These are phyloP conservation scores for Ophioninae sp. DNA, from an alignment of 2,888 invertebrate genomes.

Conservation along the genomic window DNA sequence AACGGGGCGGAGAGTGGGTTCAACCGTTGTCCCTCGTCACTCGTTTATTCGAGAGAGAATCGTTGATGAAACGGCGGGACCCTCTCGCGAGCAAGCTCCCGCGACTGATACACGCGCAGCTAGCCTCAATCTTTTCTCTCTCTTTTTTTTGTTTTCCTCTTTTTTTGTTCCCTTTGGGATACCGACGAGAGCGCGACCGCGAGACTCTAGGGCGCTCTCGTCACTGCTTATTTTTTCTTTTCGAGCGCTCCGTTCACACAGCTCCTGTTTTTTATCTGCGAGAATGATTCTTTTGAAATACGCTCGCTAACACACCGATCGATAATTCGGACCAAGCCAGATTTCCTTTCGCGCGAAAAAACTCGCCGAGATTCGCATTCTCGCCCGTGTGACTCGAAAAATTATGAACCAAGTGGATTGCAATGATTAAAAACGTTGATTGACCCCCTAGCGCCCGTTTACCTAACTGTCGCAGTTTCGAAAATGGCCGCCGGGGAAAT, in stretches of 20 bases:
- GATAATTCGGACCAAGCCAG: slow-evolving; percentile 17
- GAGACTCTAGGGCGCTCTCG: neutral
- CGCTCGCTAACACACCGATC: slow-evolving; percentile 10
- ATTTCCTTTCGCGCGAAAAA: neutral
- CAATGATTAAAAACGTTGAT: neutral
- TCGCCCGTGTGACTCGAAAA: neutral
- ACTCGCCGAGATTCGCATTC: neutral
- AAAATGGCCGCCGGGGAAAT: neutral
- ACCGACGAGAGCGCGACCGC: slow-evolving; percentile 6
- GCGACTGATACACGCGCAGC: slow-evolving; percentile 26
- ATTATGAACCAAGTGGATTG: neutral
- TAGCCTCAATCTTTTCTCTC: neutral
- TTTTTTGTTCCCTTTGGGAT: slow-evolving; percentile 7
- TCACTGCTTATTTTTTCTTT: slow-evolving; percentile 4
- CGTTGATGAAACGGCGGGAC: slow-evolving; percentile 61
- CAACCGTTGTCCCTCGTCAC: slow-evolving; percentile 78
- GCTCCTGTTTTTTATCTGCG: slow-evolving; percentile 21
- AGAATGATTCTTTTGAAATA: slow-evolving; percentile 46
- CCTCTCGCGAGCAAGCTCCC: slow-evolving; percentile 39
- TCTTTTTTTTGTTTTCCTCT: neutral
- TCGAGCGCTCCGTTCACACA: slow-evolving; percentile 21
- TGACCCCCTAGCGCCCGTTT: no score
- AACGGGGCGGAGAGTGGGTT: slow-evolving; percentile 79
- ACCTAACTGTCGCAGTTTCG: neutral
- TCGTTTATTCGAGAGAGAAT: slow-evolving; percentile 77